Conservation (phyloP, 1,140 invertebrate species). For the Papilio dardanus region DNA sequence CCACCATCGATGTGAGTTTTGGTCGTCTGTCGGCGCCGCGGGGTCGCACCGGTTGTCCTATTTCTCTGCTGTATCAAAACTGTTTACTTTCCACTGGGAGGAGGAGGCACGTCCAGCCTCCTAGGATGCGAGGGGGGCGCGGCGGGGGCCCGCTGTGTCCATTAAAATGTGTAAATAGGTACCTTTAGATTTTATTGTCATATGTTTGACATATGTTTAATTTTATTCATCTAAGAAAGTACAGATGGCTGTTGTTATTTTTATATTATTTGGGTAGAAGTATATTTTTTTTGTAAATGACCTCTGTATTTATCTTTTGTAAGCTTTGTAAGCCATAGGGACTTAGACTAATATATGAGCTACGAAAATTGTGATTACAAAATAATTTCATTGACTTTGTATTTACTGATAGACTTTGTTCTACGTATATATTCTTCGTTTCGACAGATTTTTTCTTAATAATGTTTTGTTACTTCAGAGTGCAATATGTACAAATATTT, state of each 20-base stretch:
- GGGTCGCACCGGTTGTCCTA: conserved; percentile 49
- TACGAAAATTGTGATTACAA: conserved; percentile 78
- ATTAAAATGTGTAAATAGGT: conserved; percentile 76
- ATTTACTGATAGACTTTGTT: conserved; percentile 70
- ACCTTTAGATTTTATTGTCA: conserved; percentile 80
- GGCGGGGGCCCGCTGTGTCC: conserved; percentile 55
- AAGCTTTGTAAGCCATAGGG: conserved; percentile 80
- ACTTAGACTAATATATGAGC: conserved; percentile 77
- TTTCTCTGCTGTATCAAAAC: conserved; percentile 52
- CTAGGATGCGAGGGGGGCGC: conserved; percentile 51
- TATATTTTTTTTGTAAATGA: conserved; percentile 82
- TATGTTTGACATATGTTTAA: conserved; percentile 82
- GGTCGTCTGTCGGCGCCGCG: conserved; percentile 29
- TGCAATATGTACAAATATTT: conserved; percentile 83
- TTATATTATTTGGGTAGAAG: conserved; percentile 82
- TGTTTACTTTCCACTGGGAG: conserved; percentile 47
- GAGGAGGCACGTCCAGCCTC: conserved; percentile 67
- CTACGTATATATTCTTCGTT: conserved; percentile 76
- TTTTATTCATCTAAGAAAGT: conserved; percentile 82
- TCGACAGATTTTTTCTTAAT: conserved; percentile 75
- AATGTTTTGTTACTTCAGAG: conserved; percentile 82
- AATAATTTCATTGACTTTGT: conserved; percentile 71
- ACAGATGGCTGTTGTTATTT: conserved; percentile 83
- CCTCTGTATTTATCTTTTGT: conserved; percentile 81
- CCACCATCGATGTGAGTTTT: background rate